phyloP scores from a whole-genome alignment of 2,888 invertebrate species.

The Eristalis intricaria region DNA sequence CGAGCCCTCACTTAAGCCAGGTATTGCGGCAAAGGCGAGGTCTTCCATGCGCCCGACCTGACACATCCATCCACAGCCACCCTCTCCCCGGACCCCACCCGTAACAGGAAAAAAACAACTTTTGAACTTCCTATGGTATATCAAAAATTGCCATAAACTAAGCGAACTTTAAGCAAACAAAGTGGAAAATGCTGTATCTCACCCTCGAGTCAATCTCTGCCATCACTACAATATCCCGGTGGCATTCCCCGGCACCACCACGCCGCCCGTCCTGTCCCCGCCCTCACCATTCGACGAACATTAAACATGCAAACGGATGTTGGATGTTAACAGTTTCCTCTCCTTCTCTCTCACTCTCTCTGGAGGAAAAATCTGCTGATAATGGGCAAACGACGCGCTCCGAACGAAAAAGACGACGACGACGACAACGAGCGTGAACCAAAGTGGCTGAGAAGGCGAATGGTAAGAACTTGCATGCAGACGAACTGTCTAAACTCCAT shows the following conservation, averaged over 20 bases:
- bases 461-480: constrained; percentile 39
- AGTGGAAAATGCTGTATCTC: constrained; percentile 69
- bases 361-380: constrained; percentile 63
- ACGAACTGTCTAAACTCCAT: neutral
- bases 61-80: constrained; percentile 25
- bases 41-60: neutral
- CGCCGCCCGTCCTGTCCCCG: neutral
- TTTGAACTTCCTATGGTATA: constrained; percentile 3
- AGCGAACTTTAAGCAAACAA: constrained; percentile 68
- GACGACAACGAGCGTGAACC: neutral
- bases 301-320: constrained; percentile 71
- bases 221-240: neutral
- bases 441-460: neutral
- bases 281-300: constrained; percentile 30
- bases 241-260: neutral
- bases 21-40: too few species aligned
- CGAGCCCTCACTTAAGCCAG: too few species aligned
- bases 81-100: neutral
- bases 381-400: constrained; percentile 64
- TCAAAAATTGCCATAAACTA: constrained; percentile 67
- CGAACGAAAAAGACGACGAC: neutral
- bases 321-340: constrained; percentile 70
- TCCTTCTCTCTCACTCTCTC: neutral
- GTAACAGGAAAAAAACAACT: neutral
- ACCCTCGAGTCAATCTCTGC: constrained; percentile 36